A percentile compares a stretch with the other conserved stretches of the same genome.
Evolutionary conservation across 2,797 vertebrate genomes (phyloP).

Genomic region (Scarus forsteni): DNA sequence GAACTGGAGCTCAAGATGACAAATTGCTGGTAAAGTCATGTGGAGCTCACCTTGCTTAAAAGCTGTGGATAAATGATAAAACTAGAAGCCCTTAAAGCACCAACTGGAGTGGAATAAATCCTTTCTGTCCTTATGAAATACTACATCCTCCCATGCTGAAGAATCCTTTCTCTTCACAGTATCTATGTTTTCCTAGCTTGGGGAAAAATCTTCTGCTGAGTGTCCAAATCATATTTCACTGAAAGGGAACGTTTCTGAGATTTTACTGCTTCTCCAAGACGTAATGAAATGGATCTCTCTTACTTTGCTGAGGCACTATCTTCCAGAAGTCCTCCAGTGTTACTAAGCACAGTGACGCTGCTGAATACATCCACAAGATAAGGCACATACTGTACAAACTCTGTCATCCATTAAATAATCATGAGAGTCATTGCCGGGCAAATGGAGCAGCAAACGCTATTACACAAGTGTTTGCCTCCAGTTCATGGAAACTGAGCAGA

Average conservation of each 20-base stretch:
- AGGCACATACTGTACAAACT: background rate
- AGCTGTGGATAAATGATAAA: slow-evolving; percentile 17
- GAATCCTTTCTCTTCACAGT: slow-evolving; percentile 35
- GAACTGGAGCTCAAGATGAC: background rate
- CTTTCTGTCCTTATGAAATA: slow-evolving; percentile 27
- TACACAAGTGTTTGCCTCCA: slow-evolving; percentile 4
- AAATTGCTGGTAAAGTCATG: background rate
- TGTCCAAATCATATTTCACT: slow-evolving; percentile 47
- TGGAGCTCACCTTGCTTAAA: slow-evolving; percentile 7
- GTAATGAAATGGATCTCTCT: slow-evolving; percentile 31
- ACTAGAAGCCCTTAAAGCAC: background rate
- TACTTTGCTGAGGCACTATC: slow-evolving; percentile 1
- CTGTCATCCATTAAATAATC: slow-evolving; percentile 9
- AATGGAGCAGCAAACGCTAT: background rate
- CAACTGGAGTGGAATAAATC: slow-evolving; percentile 3
- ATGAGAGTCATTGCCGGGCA: background rate
- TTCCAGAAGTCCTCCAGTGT: slow-evolving; percentile 18
- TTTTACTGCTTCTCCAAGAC: slow-evolving; percentile 10
- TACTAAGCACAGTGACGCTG: background rate
- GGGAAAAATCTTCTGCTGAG: slow-evolving; percentile 56
- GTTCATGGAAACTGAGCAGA: slow-evolving; percentile 33
- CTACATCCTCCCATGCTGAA: slow-evolving; percentile 37
- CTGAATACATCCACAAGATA: slow-evolving; percentile 1
- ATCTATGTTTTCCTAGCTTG: slow-evolving; percentile 40
- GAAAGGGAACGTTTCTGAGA: slow-evolving; percentile 41